Evolutionary conservation across 2,888 invertebrate genomes (phyloP), one percentile per base, ranked within the genome.

Genomic region (Ptilodon capucinus): DNA sequence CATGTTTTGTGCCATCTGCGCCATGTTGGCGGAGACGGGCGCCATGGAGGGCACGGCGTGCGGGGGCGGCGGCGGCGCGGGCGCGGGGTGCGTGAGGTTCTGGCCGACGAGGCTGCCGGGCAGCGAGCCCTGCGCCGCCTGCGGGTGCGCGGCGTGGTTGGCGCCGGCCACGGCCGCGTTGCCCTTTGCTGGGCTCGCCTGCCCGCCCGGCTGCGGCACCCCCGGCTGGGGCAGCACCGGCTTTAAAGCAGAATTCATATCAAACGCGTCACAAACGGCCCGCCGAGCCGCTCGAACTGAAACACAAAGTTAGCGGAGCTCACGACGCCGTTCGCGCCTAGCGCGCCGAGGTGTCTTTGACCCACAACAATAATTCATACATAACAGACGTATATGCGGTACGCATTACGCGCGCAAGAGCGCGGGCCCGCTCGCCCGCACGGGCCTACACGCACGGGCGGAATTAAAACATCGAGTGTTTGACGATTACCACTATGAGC

Each of bases 181-280:
- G 54, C 76, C 86, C 71, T 90, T 89, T 36, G 89, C 86, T 57
- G 88, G 84, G 60, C 86, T 89, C 57, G 84, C 76, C 73, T 86
- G 87, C 46, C 81, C 88, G 49, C 81, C 91, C 81, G 76, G 86
- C 79, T 81, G 83, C 64, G 84, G 82, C 62, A 85, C 86, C 69
- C 85, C 88, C 75, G 89, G 81, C 76, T 92, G 86, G 61, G 92
- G 84, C 71, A 92, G 74, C 72, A 91, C 92, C 78, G 93, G 92
- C 84, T 93, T 93, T 81, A 93, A 80, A 75, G 92, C 92, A 74
- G 93, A 92, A 88, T 92, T 93, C 93, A 93, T 93, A 79, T 79
- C 85, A 81, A 74, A 71, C 71, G 74, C 72, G 70, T 67, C 64
- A 60, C 74, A 69, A 64, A 73, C 54, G 54, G 56, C 56, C 62